Evolutionary conservation across 2,797 vertebrate genomes (phyloP).

Genomic region (Diplodus sargus): DNA sequence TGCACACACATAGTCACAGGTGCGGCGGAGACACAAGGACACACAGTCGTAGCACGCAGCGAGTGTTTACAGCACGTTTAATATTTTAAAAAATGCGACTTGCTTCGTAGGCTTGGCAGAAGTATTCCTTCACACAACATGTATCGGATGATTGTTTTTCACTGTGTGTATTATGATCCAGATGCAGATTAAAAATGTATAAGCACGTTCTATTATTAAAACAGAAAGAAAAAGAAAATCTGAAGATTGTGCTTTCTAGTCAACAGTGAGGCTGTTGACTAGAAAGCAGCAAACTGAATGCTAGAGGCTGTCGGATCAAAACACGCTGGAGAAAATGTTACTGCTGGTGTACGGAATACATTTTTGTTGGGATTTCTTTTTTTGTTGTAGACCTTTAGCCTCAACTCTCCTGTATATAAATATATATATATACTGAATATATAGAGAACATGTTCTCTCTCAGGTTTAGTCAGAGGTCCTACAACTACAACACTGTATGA

Average conservation of each 20-base stretch:
- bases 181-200: constrained; percentile 24
- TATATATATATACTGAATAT: too few species aligned
- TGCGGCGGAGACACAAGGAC: constrained; percentile 12
- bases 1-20: not conserved
- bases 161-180: not conserved
- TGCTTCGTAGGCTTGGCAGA: not conserved
- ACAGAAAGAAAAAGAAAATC: not conserved
- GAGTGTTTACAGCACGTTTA: not conserved
- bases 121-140: not conserved
- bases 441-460: not conserved
- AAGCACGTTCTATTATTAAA: constrained; percentile 27
- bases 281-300: not conserved
- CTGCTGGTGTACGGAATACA: not conserved
- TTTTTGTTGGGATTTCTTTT: not conserved
- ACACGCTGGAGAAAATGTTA: not conserved
- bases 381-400: not conserved
- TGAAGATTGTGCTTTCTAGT: constrained; percentile 23
- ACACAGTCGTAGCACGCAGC: not conserved
- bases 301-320: not conserved
- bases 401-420: not conserved
- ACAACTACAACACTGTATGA: too few species aligned
- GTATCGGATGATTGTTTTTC: not conserved
- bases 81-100: not conserved
- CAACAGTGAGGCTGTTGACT: not conserved
- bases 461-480: too few species aligned